A percentile compares a stretch with the other conserved stretches of the same genome.
Evolutionary conservation across 2,113 vertebrate species (phyloP).

Genomic region (Protobothrops mucrosquamatus): DNA sequence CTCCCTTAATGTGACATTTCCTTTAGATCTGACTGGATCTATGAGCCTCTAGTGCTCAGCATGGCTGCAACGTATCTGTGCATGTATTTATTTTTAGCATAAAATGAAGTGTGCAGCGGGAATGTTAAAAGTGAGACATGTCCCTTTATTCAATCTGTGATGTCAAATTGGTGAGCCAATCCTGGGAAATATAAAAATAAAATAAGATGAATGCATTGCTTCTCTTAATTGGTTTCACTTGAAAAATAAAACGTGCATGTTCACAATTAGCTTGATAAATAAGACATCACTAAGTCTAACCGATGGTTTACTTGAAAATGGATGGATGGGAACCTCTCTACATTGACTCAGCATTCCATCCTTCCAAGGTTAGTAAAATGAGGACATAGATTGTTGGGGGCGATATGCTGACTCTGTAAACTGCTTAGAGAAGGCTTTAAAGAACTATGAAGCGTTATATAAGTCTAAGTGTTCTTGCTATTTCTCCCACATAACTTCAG

Average conservation of each 20-base stretch:
- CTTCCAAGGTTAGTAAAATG: neutral
- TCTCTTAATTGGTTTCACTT: neutral
- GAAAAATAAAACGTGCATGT: neutral
- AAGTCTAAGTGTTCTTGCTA: neutral
- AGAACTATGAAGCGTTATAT: neutral
- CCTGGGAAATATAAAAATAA: neutral
- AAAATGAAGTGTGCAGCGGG: neutral
- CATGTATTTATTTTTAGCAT: neutral
- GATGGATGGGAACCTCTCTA: neutral
- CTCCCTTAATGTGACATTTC: neutral
- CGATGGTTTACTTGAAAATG: neutral
- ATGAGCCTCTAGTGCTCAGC: neutral
- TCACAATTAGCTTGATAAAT: neutral
- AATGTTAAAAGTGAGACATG: neutral
- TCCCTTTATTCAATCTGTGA: neutral
- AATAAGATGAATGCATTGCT: neutral
- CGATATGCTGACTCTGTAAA: neutral
- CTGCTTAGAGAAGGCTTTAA: neutral
- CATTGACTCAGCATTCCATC: neutral
- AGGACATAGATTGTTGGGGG: neutral
- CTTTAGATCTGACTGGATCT: neutral
- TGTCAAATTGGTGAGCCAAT: neutral
- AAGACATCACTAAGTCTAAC: neutral
- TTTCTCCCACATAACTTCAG: neutral
- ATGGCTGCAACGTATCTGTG: neutral